Conservation (phyloP, 2,113 vertebrate species). For the Syngnathus floridae region DNA sequence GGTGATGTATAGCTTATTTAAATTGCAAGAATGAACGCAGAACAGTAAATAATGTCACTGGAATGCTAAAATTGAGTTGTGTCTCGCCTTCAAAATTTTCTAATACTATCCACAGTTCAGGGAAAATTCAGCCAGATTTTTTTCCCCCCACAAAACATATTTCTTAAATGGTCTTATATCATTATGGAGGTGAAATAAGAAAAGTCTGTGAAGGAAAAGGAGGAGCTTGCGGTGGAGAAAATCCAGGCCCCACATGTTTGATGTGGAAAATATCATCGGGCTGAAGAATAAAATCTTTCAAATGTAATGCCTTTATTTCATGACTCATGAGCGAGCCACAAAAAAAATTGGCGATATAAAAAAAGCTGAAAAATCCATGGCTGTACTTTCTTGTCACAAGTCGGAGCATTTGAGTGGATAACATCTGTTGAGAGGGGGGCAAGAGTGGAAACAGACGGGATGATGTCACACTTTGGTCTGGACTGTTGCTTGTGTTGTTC, state of each 20-base stretch:
- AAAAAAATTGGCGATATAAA: not conserved
- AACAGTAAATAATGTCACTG: not conserved
- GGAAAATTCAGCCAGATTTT: slow-evolving; percentile 19
- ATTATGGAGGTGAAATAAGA: slow-evolving; percentile 35
- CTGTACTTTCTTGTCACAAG: slow-evolving; percentile 3
- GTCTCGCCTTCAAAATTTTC: not conserved
- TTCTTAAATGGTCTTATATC: slow-evolving; percentile 47
- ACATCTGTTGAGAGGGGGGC: slow-evolving; percentile 17
- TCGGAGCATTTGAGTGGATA: not conserved
- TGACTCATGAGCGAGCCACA: slow-evolving; percentile 9
- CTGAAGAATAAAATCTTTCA: slow-evolving; percentile 28
- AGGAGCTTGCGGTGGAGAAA: not conserved
- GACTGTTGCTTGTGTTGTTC: not conserved
- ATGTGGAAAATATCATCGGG: slow-evolving; percentile 26
- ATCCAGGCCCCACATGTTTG: slow-evolving; percentile 34
- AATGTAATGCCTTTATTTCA: slow-evolving; percentile 19
- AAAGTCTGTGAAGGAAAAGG: slow-evolving; percentile 22
- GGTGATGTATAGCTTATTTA: not conserved
- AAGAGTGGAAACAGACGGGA: slow-evolving; percentile 9
- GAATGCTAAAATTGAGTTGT: not conserved
- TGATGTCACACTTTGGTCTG: slow-evolving; percentile 5
- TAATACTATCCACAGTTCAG: slow-evolving; percentile 22
- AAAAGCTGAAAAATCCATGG: slow-evolving; percentile 1
- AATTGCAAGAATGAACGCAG: not conserved
- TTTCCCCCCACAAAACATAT: slow-evolving; percentile 39